phyloP scores from a whole-genome alignment of 2,888 invertebrate species.

The Agrochola litura region DNA sequence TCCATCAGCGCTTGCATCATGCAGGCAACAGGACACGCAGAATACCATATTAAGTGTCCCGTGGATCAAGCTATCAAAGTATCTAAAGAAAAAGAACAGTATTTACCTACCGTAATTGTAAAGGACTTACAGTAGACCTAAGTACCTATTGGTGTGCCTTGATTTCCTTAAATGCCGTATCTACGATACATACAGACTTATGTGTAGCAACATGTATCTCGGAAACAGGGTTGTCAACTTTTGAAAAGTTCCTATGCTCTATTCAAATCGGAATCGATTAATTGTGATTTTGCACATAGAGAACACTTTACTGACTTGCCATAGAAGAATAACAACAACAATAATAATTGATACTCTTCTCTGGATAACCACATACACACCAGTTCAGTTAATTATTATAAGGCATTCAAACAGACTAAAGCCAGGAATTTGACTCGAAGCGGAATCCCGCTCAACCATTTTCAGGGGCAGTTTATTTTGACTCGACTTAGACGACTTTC shows the following conservation, averaged over 20 bases:
- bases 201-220: slow-evolving; percentile 33
- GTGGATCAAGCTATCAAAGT: background rate
- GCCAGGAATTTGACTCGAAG: no score
- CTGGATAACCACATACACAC: background rate
- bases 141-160: slow-evolving; percentile 25
- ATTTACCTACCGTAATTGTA: slow-evolving; percentile 10
- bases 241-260: background rate
- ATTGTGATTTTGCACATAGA: background rate
- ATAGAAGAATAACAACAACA: background rate
- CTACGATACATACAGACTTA: slow-evolving; percentile 24
- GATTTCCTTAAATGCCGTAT: slow-evolving; percentile 47
- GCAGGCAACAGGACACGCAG: no score
- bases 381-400: background rate
- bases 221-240: slow-evolving; percentile 48
- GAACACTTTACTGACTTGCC: background rate
- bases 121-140: slow-evolving; percentile 1
- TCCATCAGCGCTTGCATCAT: no score
- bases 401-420: background rate
- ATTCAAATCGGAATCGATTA: background rate
- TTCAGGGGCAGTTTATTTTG: background rate
- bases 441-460: background rate
- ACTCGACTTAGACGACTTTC: background rate
- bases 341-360: background rate
- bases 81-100: slow-evolving; percentile 9
- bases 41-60: no score